Evolutionary conservation across 2,113 vertebrate species (phyloP).

Genomic region (Psophia crepitans): DNA sequence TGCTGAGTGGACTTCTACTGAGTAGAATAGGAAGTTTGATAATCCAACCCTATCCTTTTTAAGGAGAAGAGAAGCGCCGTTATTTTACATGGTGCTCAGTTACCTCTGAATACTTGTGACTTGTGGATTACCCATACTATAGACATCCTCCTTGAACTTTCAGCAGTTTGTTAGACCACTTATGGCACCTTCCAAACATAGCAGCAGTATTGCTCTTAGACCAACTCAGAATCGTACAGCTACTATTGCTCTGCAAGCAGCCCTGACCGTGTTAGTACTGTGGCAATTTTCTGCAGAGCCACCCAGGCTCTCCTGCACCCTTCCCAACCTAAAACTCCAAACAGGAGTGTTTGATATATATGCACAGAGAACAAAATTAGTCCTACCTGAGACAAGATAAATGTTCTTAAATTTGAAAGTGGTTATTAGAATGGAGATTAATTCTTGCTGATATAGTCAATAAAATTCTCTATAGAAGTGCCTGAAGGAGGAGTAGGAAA

Average conservation of each 20-base stretch:
- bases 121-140: not conserved
- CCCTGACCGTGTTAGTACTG: not conserved
- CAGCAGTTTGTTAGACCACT: not conserved
- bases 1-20: not conserved
- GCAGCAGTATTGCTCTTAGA: not conserved
- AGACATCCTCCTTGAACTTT: not conserved
- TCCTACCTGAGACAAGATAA: not conserved
- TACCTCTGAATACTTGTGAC: not conserved
- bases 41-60: not conserved
- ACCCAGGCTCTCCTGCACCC: not conserved
- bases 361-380: not conserved
- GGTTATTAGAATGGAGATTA: not conserved
- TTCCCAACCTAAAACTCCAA: not conserved
- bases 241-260: not conserved
- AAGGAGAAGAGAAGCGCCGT: not conserved
- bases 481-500: not conserved
- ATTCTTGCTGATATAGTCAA: not conserved
- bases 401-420: not conserved
- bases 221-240: rapidly evolving
- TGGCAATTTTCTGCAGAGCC: not conserved
- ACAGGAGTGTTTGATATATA: rapidly evolving
- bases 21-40: not conserved
- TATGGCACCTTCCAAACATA: not conserved
- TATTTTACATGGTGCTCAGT: not conserved
- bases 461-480: not conserved